A percentile compares a stretch with the other conserved stretches of the same genome.
These are phyloP conservation scores for Diarsia brunnea DNA, from an alignment of 2,888 invertebrate species.

Conservation along the genomic window DNA sequence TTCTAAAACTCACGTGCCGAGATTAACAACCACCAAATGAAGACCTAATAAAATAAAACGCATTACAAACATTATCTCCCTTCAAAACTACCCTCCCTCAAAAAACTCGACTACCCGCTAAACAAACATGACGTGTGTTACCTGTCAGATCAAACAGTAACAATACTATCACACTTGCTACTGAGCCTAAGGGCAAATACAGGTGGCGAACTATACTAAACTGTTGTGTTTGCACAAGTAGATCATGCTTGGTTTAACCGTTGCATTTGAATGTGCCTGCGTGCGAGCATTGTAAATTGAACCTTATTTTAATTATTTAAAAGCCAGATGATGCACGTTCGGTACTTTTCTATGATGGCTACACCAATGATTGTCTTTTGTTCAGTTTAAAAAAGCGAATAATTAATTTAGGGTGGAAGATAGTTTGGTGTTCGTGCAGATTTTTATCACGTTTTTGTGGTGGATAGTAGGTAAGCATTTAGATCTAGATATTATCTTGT, in stretches of 20 bases:
- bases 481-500: constrained; percentile 24
- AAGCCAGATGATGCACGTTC: background rate
- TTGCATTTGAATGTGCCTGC: background rate
- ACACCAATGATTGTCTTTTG: constrained; percentile 24
- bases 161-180: constrained; percentile 72
- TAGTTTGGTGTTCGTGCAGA: constrained; percentile 32
- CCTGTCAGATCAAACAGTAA: constrained; percentile 69
- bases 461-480: constrained; percentile 12
- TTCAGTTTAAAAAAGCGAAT: constrained; percentile 52
- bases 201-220: constrained; percentile 74
- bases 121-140: constrained; percentile 62
- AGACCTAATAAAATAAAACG: constrained; percentile 51
- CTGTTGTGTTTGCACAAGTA: constrained; percentile 39
- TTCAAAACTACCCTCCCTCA: constrained; percentile 39
- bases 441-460: constrained; percentile 58
- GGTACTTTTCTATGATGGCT: background rate
- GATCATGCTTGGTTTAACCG: constrained; percentile 30
- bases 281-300: constrained; percentile 2
- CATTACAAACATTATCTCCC: constrained; percentile 35
- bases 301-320: accelerated
- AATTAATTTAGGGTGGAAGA: constrained; percentile 47
- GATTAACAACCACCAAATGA: constrained; percentile 18
- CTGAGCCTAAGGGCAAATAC: constrained; percentile 84
- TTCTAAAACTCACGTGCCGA: background rate
- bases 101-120: constrained; percentile 34